Evolutionary conservation across 1,140 invertebrate species (phyloP).

Genomic region (Philopotamus ludificatus): DNA sequence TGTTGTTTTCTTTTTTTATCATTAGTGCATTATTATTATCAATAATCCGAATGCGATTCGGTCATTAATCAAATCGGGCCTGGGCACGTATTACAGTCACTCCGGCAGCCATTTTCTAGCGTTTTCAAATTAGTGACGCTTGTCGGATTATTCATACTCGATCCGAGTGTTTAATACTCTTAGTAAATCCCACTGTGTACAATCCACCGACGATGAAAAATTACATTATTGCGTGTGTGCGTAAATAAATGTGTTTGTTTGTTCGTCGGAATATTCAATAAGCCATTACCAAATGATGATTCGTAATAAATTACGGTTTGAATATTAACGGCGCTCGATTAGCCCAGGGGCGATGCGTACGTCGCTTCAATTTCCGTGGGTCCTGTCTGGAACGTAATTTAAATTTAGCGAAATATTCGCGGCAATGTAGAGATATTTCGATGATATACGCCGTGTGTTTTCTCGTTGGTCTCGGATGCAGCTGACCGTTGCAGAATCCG

Average conservation of each 20-base stretch:
- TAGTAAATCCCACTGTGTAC: slow-evolving; percentile 8
- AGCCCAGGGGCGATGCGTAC: too few relatives aligned
- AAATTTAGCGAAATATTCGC: too few relatives aligned
- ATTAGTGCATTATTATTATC: too few relatives aligned
- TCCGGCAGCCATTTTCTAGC: slow-evolving; percentile 1
- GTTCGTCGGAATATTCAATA: slow-evolving; percentile 8
- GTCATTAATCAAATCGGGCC: slow-evolving; percentile 20
- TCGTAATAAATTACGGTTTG: neutral
- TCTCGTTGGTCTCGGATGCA: too few relatives aligned
- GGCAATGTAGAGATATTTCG: too few relatives aligned
- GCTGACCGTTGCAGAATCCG: neutral
- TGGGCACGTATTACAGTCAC: neutral
- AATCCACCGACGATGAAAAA: slow-evolving; percentile 6
- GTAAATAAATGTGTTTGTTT: slow-evolving; percentile 21
- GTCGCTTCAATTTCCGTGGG: too few relatives aligned
- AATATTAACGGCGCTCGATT: too few relatives aligned
- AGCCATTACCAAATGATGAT: neutral
- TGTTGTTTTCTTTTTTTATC: neutral
- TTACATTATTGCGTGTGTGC: neutral
- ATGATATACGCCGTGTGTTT: too few relatives aligned
- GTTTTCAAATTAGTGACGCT: slow-evolving; percentile 13
- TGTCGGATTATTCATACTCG: slow-evolving; percentile 27
- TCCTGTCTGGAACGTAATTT: too few relatives aligned
- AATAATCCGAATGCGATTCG: neutral
- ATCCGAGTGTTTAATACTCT: slow-evolving; percentile 21